Evolutionary conservation across 92 coral and sea anemone species (phyloP), one percentile per base, ranked within the genome.

Genomic region (Phenganax marumi): DNA sequence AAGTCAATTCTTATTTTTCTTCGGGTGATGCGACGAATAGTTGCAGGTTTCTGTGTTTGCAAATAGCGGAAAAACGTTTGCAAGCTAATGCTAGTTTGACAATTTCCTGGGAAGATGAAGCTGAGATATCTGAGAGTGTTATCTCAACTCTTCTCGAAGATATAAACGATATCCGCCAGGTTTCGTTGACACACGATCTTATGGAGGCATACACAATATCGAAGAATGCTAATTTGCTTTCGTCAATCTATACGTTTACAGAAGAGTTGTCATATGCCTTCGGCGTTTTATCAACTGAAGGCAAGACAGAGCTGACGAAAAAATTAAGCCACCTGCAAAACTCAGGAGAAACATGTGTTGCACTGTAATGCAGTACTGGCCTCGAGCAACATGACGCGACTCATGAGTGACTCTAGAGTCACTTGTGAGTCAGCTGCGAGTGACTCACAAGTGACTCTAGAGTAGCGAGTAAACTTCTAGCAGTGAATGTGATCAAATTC

Each of bases 21-120:
- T 63, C 69, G 43, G 69, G 69, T 23, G 69, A 63, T 63, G 69
- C 69, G 6, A 63, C 69, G 8, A 63, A 63, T 63, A 63, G 63
- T 56, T 56, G 63, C 63, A 56, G n/a, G 63, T 56, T 56, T 10
- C 63, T 56, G 63, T 56, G 63, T 21, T 56, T 56, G n/a, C 8
- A 56, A 56, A 56, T 56, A 56, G 63, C 63, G 63, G 63, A 56
- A 56, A 56, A 56, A 12, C 6, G 12, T 56, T 56, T 56, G n/a
- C 63, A 21, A 56, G 63, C 63, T 3, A 56, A 7, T 56, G 9
- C 63, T 56, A 56, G 9, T 56, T 56, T 21, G 9, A 56, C 63
- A 3, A 56, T 56, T 56, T 3, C 63, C 63, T 56, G 63, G 63
- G 63, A 56, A 56, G 63, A 56, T 10, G 12, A 12, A 12, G 63